Conservation (phyloP, 2,888 invertebrate species). For the Limnephilus lunatus region DNA sequence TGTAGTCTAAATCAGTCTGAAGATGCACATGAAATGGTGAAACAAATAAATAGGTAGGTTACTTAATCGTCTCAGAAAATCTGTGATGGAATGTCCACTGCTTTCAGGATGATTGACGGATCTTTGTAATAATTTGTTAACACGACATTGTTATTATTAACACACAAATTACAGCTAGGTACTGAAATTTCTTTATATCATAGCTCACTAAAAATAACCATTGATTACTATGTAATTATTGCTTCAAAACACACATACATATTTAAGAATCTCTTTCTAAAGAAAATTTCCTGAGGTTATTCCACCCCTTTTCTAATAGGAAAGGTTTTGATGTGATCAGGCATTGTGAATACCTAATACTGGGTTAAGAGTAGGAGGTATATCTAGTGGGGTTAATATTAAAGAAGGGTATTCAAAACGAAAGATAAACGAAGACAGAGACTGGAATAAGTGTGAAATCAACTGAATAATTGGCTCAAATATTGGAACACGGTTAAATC, state of each 20-base stretch:
- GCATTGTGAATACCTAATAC: not conserved
- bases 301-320: not conserved
- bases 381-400: constrained; percentile 22
- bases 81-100: no score
- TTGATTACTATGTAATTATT: not conserved
- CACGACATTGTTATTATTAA: no score
- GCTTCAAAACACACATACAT: not conserved
- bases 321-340: not conserved
- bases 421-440: constrained; percentile 69
- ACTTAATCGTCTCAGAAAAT: no score
- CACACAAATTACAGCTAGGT: no score
- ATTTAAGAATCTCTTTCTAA: not conserved
- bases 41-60: no score
- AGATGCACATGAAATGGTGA: not conserved
- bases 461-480: constrained; percentile 74
- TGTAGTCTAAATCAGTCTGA: not conserved
- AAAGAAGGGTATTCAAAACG: not conserved
- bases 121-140: no score
- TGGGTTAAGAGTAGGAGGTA: not conserved
- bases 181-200: no score
- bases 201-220: no score
- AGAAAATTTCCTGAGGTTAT: not conserved
- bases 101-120: no score
- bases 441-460: constrained; percentile 73
- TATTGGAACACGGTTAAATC: constrained; percentile 70